Evolutionary conservation across 2,888 invertebrate genomes (phyloP), one percentile per base, ranked within the genome.

Genomic region (Eupithecia pulchellata): DNA sequence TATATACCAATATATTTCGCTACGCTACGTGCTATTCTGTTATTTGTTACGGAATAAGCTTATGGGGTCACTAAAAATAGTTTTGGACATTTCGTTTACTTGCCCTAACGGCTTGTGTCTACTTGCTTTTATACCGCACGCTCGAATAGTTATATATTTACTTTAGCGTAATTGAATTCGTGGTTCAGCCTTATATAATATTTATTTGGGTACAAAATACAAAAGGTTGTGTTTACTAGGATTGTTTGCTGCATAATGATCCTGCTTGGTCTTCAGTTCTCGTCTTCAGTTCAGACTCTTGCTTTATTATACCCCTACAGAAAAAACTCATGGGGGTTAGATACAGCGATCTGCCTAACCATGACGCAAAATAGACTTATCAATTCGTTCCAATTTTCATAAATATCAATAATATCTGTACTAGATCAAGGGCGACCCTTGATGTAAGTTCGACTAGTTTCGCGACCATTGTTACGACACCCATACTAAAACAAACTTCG

Each of bases 161-260:
- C 66, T 73, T 70, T 60, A 57, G 57, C 68, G 71, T 69, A 68
- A 71, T 73, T 71, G 29, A 34, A 65, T 71, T 69, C 57, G 66
- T 64, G 66, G 66, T 70, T 52, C 25, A 17, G 32, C 25, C 66
- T 75, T 74, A 64, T 61, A 62, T 65, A 72, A 73, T 74, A 64
- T 71, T 72, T 67, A 69, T 61, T 57, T 66, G 66, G 30, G 36
- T 30, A n/a, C 42, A 20, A 47, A 42, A 42, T n/a, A n/a, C n/a
- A n/a, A 17, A 25, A 57, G 17, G 17, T 17, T 29, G 8, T 47
- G 1, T 27, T 68, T 64, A 47, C 34, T 34, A 39, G 5, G 25
- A 63, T 42, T 62, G 39, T 17, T 60, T 47, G 30, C 66, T 71
- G 34, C 42, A 55, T 57, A 52, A n/a, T 20, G 42, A 47, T 39